Base-by-base conservation (phyloP, 92 coral and sea anemone genomes). In the Pocillopora grandis region DNA sequence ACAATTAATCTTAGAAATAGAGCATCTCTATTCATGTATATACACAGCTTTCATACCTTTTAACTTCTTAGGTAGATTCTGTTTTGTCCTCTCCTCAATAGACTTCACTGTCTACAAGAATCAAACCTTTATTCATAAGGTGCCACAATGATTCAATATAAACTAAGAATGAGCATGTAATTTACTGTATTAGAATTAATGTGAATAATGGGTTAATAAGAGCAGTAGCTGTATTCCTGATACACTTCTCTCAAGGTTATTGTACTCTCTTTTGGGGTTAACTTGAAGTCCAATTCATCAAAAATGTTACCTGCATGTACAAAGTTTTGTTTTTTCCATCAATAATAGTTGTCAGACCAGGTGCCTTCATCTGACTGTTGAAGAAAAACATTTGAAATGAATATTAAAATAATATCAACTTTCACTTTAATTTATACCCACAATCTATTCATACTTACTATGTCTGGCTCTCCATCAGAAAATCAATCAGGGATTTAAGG, bases 291-390 rank as follows among this genome's bases (percentile, higher is more conserved):
- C 68, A 64, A 20, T 19, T 9, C 68, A 5, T 7, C 0, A 8
- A 76, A 49, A 1, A 79, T 9, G 59, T 71, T 85, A 96, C 98
- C 94, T 92, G 97, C 91, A 96, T 96, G 66, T 96, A 96, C n/a
- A 96, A 81, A 18, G 99, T 96, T 80, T 94, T 96, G 92, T 92
- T 92, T 78, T 94, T 96, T 42, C 96, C 96, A 80, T 96, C 81
- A 57, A 96, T 85, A 76, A 92, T 84, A n/a, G 99, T 96, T 15
- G 98, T 94, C 37, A 96, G 87, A 58, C 99, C 98, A 36, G 99
- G 99, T 11, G 97, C 96, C 66, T 94, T 96, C 99, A 96, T 94
- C 84, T 96, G 99, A 84, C 99, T 96, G 87, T 62, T 76, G 71
- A 5, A 66, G 27, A 37, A 71, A 71, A 81, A 56, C 16, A n/a